These are phyloP conservation scores for Melolontha melolontha DNA, from an alignment of 2,888 invertebrate genomes.

Conservation along the genomic window DNA sequence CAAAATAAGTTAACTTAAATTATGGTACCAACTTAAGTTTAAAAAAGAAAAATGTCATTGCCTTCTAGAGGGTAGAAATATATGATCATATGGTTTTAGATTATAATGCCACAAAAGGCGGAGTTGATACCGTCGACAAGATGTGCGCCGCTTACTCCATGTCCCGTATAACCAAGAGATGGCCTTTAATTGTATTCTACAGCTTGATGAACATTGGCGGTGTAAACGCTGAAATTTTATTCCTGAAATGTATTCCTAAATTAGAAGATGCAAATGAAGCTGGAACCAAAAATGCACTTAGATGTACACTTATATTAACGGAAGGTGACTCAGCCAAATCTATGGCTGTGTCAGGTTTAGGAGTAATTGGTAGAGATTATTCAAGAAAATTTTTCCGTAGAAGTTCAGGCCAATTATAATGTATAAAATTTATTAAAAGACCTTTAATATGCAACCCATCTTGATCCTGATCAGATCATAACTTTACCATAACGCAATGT, in stretches of 20 bases:
- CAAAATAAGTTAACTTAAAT: too few relatives aligned
- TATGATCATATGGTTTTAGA: too few relatives aligned
- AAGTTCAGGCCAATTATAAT: conserved; percentile 97
- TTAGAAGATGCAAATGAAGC: conserved; percentile 99
- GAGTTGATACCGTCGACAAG: too few relatives aligned
- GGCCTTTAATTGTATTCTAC: too few relatives aligned
- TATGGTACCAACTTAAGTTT: too few relatives aligned
- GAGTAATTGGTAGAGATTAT: conserved; percentile 95
- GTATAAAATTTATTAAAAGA: conserved; percentile 97
- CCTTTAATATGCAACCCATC: conserved; percentile 99
- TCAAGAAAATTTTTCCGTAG: conserved; percentile 92
- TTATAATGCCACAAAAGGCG: too few relatives aligned
- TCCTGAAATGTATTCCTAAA: conserved; percentile 95
- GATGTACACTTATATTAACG: conserved; percentile 96
- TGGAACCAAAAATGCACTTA: conserved; percentile 85
- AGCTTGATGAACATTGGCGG: too few relatives aligned
- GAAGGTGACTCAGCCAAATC: conserved; percentile 99
- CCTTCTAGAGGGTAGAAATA: too few relatives aligned
- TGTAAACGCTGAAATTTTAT: too few relatives aligned
- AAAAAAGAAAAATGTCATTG: too few relatives aligned
- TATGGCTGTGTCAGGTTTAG: conserved; percentile 95
- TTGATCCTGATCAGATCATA: conserved; percentile 99
- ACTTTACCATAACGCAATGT: conserved; percentile 93
- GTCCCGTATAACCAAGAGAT: too few relatives aligned
- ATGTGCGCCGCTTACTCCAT: too few relatives aligned